Conservation (phyloP, 2,113 vertebrate species). For the Fregata magnificens region DNA sequence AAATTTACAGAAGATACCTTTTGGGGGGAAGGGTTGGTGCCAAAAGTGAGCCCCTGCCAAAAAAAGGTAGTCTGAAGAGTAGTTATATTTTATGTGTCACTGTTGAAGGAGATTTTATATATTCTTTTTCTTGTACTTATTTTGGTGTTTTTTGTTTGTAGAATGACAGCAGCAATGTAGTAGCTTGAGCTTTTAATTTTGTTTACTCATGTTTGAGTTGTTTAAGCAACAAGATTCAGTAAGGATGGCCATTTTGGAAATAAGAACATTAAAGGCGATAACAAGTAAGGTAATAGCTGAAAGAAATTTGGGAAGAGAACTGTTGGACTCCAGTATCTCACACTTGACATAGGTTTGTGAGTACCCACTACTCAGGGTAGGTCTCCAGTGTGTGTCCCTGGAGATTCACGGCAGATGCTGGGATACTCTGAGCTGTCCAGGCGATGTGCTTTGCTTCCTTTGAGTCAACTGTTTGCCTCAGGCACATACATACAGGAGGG, state of each 20-base stretch:
- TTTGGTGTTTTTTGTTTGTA: neutral
- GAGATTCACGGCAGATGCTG: neutral
- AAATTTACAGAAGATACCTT: neutral
- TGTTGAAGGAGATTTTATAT: neutral
- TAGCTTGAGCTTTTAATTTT: neutral
- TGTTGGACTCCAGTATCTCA: neutral
- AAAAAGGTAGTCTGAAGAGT: neutral
- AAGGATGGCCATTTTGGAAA: neutral
- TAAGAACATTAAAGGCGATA: neutral
- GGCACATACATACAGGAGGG: neutral
- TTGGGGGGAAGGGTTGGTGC: neutral
- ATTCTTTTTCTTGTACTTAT: neutral
- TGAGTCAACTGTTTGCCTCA: neutral
- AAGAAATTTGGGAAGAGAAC: neutral
- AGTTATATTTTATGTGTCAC: neutral
- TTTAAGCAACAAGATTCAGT: neutral
- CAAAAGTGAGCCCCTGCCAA: neutral
- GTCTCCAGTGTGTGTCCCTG: neutral
- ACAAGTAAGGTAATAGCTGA: neutral
- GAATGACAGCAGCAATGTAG: neutral
- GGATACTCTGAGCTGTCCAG: neutral
- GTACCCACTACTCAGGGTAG: neutral
- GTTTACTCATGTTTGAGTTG: neutral
- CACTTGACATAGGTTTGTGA: neutral
- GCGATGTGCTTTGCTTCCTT: accelerated